Percentiles rank a stretch among this genome's conserved stretches.
phyloP scores from a whole-genome alignment of 2,113 vertebrate genomes.

The Vireo altiloquus region DNA sequence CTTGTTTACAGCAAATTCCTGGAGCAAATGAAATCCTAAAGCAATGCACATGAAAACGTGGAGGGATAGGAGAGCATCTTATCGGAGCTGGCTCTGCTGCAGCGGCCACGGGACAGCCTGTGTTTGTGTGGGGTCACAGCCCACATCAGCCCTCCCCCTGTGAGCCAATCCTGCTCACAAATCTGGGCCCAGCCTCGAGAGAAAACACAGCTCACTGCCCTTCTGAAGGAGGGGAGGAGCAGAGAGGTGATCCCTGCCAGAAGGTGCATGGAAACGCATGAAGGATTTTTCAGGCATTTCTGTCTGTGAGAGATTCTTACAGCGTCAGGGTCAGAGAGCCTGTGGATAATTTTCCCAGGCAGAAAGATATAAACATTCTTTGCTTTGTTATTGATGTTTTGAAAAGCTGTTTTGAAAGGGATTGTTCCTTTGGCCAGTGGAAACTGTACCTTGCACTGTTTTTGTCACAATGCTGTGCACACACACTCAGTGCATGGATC shows the following conservation, averaged over 20 bases:
- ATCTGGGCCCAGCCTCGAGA: background rate
- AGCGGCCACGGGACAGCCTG: fast-evolving
- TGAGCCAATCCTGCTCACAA: background rate
- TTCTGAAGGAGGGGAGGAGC: background rate
- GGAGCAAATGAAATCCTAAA: background rate
- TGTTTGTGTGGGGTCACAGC: background rate
- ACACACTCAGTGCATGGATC: no score
- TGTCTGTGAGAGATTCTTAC: no score
- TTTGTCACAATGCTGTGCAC: no score
- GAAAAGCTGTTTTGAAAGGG: no score
- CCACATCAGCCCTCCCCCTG: background rate
- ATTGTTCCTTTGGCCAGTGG: no score
- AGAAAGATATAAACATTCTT: no score
- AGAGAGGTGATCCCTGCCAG: background rate
- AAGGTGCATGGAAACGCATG: no score
- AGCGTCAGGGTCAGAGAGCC: no score
- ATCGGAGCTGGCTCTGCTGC: fast-evolving
- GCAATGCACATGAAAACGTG: fast-evolving
- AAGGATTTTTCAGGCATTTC: no score
- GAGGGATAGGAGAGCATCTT: background rate
- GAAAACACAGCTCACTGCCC: background rate
- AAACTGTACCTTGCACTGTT: no score
- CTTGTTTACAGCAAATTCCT: background rate
- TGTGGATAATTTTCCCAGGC: no score
- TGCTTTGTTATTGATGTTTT: no score